phyloP scores from a whole-genome alignment of 2,888 invertebrate species.

The Monochamus alternatus region DNA sequence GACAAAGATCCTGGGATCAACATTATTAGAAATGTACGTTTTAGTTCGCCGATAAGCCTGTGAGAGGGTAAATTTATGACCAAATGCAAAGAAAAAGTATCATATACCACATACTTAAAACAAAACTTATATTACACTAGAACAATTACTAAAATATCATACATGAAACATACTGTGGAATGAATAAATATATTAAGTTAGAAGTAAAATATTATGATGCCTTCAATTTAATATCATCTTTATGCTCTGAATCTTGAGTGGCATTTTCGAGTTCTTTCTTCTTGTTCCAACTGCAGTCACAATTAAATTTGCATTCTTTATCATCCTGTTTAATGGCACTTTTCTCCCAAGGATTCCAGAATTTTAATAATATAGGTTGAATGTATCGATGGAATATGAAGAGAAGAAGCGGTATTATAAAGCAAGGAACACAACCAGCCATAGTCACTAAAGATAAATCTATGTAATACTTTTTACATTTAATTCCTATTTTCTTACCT shows the following conservation, averaged over 20 bases:
- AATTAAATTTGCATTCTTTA: conserved; percentile 56
- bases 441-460: conserved; percentile 53
- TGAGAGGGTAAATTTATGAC: no score
- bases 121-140: neutral
- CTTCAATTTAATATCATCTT: conserved; percentile 20
- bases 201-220: conserved; percentile 5
- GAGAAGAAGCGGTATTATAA: conserved; percentile 86
- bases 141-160: neutral
- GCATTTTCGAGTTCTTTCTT: conserved; percentile 48
- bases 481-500: no score
- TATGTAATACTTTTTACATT: no score
- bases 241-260: neutral
- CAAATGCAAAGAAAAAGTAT: no score
- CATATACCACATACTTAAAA: no score
- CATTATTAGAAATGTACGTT: no score
- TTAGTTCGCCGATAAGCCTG: no score
- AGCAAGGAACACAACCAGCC: conserved; percentile 84
- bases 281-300: conserved; percentile 58
- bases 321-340: conserved; percentile 58
- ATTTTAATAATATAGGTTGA: conserved; percentile 85
- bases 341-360: conserved; percentile 86
- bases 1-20: no score
- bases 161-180: neutral
- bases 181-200: neutral
- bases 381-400: conserved; percentile 89